Evolutionary conservation across 92 coral and sea anemone genomes (phyloP).

Genomic region (Meandrina meandrites): DNA sequence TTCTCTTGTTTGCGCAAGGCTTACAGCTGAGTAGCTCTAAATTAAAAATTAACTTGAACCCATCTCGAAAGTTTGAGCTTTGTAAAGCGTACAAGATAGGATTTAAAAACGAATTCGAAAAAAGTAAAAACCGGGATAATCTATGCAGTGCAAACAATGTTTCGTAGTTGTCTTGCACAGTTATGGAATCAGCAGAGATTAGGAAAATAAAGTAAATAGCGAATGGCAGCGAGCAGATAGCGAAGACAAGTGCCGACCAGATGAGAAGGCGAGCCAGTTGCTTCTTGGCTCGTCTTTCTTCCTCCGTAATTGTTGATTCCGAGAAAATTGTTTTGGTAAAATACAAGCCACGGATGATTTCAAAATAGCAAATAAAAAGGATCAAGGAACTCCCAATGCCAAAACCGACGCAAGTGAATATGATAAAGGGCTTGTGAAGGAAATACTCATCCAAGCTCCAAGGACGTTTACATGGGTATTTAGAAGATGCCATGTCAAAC

Average conservation of each 20-base stretch:
- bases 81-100: constrained; percentile 59
- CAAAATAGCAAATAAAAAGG: constrained; percentile 36
- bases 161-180: constrained; percentile 21
- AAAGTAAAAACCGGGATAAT: constrained; percentile 34
- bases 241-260: constrained; percentile 37
- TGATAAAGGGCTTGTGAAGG: constrained; percentile 28
- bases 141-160: constrained; percentile 26
- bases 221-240: constrained; percentile 48
- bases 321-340: constrained; percentile 44
- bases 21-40: background rate
- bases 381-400: constrained; percentile 27
- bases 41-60: constrained; percentile 28
- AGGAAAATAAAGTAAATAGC: constrained; percentile 37
- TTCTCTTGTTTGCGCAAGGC: background rate
- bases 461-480: constrained; percentile 33
- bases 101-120: constrained; percentile 45
- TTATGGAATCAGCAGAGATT: constrained; percentile 1
- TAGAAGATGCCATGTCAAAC: background rate
- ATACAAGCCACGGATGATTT: constrained; percentile 52
- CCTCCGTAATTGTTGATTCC: constrained; percentile 16
- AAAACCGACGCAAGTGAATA: constrained; percentile 29
- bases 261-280: constrained; percentile 49
- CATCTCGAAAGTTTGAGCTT: constrained; percentile 51
- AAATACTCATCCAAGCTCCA: constrained; percentile 38
- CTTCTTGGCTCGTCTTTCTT: constrained; percentile 37